Base-by-base conservation (phyloP, 2,888 invertebrate genomes). In the Stramonita haemastoma region DNA sequence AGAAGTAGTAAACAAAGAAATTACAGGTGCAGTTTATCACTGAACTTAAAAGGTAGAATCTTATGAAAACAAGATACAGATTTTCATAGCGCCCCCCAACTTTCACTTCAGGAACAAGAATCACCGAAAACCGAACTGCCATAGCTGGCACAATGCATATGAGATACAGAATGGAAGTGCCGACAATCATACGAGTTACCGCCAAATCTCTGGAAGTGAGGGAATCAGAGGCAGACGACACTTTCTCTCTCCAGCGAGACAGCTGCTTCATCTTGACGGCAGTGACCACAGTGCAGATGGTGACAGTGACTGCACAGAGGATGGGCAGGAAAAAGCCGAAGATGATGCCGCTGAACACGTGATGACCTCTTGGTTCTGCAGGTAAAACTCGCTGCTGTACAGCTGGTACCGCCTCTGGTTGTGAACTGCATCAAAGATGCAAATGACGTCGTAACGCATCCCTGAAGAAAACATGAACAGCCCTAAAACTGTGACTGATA, bases 151-250 rank as follows among this genome's bases (percentile, higher is more conserved):
- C 26, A n/a, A 46, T 56, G 77, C 85, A 79, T 22, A 73, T 77
- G 70, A 89, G 29, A 60, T 57, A 89, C 60, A 89, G 36, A 57
- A 86, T 22, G 81, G 81, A 83, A 83, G 81, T 83, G 17, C 81
- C 81, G 5, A 83, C 81, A 26, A 83, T 22, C 86, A 86, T 57
- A 57, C 86, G 66, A 66, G 32, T 57, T 32, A 66, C 2, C 32
- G 66, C 86, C 32, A 66, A 57, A 17, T 60, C 60, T 36, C 60
- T 32, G 22, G 34, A 57, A 29, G 34, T 36, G 15, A 60, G 29
- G n/a, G 86, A 86, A 32, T 60, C 29, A 29, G 86, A 86, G 29
- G 66, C 29, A 60, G 86, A 86, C 22, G 81, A 83, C n/a, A 26
- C 81, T 29, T 36, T 83, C 46, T 83, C 26, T 22, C 81, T 36